Percentiles rank a stretch among this genome's conserved stretches.
Evolutionary conservation across 2,113 vertebrate genomes (phyloP).

Genomic region (Hipposideros armiger): DNA sequence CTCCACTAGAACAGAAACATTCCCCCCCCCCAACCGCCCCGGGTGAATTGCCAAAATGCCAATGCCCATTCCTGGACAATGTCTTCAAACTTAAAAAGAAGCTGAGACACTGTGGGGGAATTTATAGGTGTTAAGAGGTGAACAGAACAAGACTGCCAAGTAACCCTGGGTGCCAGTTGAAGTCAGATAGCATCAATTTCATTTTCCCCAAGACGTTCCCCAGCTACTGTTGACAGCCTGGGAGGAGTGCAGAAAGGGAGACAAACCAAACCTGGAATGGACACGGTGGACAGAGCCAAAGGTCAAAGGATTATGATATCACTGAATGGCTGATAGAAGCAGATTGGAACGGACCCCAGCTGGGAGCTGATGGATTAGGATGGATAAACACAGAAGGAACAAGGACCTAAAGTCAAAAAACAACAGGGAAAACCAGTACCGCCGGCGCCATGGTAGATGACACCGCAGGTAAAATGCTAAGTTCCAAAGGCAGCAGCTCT

Average conservation of each 20-base stretch:
- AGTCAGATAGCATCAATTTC: neutral
- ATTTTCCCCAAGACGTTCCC: neutral
- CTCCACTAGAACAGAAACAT: neutral
- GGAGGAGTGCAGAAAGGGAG: neutral
- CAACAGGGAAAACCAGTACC: neutral
- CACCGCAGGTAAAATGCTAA: neutral
- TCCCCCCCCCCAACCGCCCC: neutral
- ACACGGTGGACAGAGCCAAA: neutral
- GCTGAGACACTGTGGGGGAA: neutral
- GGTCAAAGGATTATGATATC: neutral
- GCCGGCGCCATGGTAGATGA: accelerated
- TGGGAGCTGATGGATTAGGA: neutral
- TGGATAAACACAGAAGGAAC: neutral
- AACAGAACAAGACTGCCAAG: neutral
- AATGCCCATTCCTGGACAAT: neutral
- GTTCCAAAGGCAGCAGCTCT: neutral
- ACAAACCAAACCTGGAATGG: neutral
- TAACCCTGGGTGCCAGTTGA: neutral
- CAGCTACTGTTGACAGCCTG: neutral
- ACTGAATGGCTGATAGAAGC: neutral
- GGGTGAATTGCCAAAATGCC: neutral
- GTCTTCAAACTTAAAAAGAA: neutral
- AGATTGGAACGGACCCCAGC: neutral
- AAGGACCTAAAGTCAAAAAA: neutral
- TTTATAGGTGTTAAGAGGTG: neutral